Percentiles rank a stretch among this genome's conserved stretches.
These are phyloP conservation scores for Ictalurus furcatus DNA, from an alignment of 2,113 vertebrate species.

Conservation along the genomic window DNA sequence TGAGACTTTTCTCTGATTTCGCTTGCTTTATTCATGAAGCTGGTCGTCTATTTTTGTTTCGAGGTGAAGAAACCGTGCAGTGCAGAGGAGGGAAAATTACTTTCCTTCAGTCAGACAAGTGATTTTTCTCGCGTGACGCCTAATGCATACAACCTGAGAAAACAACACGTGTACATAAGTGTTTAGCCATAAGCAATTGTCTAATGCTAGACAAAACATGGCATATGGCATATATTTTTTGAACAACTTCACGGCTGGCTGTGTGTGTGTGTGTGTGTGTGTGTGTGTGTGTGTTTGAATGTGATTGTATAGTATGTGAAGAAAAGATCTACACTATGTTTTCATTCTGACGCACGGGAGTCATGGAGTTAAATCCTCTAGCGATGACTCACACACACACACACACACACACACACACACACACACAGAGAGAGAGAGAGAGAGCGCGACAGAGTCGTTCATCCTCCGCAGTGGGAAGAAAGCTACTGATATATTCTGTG, in stretches of 20 bases:
- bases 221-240: not conserved
- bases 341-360: constrained; percentile 34
- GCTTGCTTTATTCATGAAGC: constrained; percentile 22
- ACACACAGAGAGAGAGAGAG: too few species aligned
- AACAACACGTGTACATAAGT: not conserved
- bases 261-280: not conserved
- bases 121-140: not conserved
- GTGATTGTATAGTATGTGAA: not conserved
- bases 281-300: not conserved
- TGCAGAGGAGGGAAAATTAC: not conserved
- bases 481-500: constrained; percentile 40
- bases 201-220: not conserved
- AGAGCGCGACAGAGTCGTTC: constrained; percentile 58
- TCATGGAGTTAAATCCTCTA: constrained; percentile 68
- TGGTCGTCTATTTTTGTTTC: not conserved
- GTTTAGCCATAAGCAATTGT: not conserved
- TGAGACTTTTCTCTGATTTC: not conserved
- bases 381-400: constrained; percentile 74
- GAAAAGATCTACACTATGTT: not conserved
- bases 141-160: not conserved
- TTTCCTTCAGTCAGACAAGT: not conserved
- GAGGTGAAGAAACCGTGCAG: too few species aligned
- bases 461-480: constrained; percentile 32
- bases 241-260: not conserved
- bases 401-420: constrained; percentile 61